phyloP scores from a whole-genome alignment of 2,113 vertebrate genomes.

The Hippocampus mohnikei region DNA sequence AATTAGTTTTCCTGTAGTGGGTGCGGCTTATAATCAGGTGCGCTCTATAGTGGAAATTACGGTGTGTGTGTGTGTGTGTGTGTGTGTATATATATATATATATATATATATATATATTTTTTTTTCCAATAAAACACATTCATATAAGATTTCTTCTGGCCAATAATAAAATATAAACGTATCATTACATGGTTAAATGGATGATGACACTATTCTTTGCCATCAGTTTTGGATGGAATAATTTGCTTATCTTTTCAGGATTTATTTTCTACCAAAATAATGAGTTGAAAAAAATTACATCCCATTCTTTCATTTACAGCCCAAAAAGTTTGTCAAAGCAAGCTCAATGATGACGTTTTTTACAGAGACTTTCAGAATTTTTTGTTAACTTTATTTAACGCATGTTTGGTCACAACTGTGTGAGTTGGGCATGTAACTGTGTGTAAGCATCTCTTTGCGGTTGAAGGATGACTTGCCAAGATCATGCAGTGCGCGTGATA shows the following conservation, averaged over 20 bases:
- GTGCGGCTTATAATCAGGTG: too few relatives aligned
- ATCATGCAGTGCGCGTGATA: slow-evolving; percentile 69
- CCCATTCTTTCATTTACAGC: background rate
- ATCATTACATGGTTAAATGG: background rate
- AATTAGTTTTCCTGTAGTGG: too few relatives aligned
- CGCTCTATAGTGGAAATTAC: too few relatives aligned
- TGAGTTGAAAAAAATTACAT: background rate
- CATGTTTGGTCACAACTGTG: slow-evolving; percentile 24
- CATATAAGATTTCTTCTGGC: background rate
- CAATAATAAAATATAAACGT: background rate
- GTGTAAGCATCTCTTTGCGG: slow-evolving; percentile 28
- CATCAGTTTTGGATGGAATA: background rate
- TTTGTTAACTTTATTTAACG: slow-evolving; percentile 14
- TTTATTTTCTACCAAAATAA: background rate
- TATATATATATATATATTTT: too few relatives aligned
- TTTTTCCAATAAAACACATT: too few relatives aligned
- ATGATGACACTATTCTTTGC: background rate
- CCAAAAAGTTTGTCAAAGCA: background rate
- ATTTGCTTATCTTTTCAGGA: background rate
- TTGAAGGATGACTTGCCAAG: slow-evolving; percentile 64
- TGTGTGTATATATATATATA: background rate
- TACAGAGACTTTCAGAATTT: background rate
- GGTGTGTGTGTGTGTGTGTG: too few relatives aligned
- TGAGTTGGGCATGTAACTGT: slow-evolving; percentile 19
- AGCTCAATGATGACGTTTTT: background rate